phyloP scores from a whole-genome alignment of 2,113 vertebrate species.

The Scatophagus argus region DNA sequence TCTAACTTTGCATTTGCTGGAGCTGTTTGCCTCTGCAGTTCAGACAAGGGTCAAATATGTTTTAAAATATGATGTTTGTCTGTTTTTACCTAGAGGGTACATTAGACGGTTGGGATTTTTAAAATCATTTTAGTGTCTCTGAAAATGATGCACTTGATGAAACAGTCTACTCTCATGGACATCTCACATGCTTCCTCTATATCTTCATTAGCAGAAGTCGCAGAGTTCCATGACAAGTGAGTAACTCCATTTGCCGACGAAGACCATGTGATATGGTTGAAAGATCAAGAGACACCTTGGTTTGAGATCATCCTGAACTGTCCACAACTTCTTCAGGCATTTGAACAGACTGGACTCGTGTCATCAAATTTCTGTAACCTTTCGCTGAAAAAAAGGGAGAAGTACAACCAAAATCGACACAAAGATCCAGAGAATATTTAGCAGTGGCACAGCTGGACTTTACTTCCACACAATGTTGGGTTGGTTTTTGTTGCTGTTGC shows the following conservation, averaged over 20 bases:
- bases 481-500: too few relatives aligned
- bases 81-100: constrained; percentile 7
- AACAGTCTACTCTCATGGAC: not conserved
- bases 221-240: not conserved
- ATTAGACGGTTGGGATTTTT: not conserved
- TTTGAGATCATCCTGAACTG: too few relatives aligned
- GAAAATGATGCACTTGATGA: not conserved
- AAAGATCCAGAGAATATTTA: not conserved
- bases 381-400: too few relatives aligned
- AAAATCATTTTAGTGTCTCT: not conserved
- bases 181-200: not conserved
- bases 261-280: too few relatives aligned
- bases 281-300: too few relatives aligned
- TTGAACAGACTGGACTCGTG: too few relatives aligned
- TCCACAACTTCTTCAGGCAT: not conserved
- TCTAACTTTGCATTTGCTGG: not conserved
- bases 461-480: too few relatives aligned
- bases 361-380: too few relatives aligned
- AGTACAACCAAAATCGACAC: too few relatives aligned
- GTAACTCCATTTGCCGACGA: not conserved
- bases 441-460: not conserved
- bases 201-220: not conserved
- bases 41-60: constrained; percentile 15
- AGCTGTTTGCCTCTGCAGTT: constrained; percentile 25
- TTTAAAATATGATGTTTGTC: constrained; percentile 2